Conservation (phyloP, 2,113 vertebrate genomes). For the Rattus norvegicus region DNA sequence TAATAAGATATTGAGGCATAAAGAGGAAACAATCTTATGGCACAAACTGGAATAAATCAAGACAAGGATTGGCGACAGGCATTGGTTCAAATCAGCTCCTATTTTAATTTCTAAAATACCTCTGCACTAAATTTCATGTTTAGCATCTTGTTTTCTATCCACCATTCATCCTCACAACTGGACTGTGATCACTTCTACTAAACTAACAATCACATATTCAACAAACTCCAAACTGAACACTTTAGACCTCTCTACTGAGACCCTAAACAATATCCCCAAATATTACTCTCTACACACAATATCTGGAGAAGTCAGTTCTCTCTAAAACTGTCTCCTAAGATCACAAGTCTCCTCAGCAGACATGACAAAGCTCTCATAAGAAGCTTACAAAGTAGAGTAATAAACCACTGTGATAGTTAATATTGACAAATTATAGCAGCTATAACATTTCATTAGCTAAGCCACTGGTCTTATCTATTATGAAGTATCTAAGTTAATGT, state of each 20-base stretch:
- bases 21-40: background rate
- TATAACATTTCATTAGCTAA: background rate
- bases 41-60: background rate
- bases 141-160: background rate
- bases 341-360: background rate
- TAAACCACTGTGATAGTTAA: background rate
- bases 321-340: background rate
- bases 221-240: conserved; percentile 14
- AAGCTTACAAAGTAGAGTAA: background rate
- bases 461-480: background rate
- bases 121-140: background rate
- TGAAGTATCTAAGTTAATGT: background rate
- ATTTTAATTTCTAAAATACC: background rate
- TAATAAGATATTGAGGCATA: too few species aligned
- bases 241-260: background rate
- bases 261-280: conserved; percentile 28
- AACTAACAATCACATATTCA: background rate
- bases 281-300: background rate
- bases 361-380: background rate
- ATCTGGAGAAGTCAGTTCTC: background rate
- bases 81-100: background rate
- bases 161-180: background rate
- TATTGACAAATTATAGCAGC: background rate
- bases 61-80: background rate
- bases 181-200: conserved; percentile 11